Percentiles rank a stretch among this genome's conserved stretches.
Evolutionary conservation across 2,113 vertebrate species (phyloP).

Genomic region (Seriola aureovittata): DNA sequence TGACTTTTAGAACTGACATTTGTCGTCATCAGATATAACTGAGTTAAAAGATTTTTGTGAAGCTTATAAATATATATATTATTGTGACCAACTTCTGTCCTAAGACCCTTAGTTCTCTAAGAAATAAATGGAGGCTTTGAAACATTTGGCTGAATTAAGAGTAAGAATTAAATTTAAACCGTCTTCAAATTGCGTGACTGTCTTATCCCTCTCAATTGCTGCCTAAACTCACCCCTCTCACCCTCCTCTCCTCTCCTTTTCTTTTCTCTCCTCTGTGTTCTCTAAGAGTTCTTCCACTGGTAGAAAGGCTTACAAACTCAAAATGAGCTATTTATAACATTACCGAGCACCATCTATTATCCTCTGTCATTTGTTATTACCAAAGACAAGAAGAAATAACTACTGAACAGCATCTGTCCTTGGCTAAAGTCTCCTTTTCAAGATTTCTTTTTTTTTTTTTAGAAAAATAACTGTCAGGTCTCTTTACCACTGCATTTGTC

Average conservation of each 20-base stretch:
- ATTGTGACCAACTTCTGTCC: background rate
- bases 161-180: background rate
- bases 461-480: constrained; percentile 29
- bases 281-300: background rate
- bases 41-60: background rate
- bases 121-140: too few relatives aligned
- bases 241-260: background rate
- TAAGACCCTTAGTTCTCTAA: background rate
- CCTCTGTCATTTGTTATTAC: background rate
- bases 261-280: background rate
- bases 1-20: background rate
- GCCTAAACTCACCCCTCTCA: background rate
- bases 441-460: background rate
- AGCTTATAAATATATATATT: background rate
- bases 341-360: background rate
- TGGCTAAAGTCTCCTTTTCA: background rate
- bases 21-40: background rate
- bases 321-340: constrained; percentile 21
- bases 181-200: background rate
- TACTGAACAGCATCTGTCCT: constrained; percentile 2
- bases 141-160: background rate
- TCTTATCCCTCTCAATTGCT: background rate
- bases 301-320: constrained; percentile 11
- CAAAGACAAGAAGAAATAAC: constrained; percentile 2
- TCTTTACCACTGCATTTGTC: constrained; percentile 44